A percentile compares a stretch with the other conserved stretches of the same genome.
phyloP scores from a whole-genome alignment of 2,888 invertebrate genomes.

The Beris chalybata region DNA sequence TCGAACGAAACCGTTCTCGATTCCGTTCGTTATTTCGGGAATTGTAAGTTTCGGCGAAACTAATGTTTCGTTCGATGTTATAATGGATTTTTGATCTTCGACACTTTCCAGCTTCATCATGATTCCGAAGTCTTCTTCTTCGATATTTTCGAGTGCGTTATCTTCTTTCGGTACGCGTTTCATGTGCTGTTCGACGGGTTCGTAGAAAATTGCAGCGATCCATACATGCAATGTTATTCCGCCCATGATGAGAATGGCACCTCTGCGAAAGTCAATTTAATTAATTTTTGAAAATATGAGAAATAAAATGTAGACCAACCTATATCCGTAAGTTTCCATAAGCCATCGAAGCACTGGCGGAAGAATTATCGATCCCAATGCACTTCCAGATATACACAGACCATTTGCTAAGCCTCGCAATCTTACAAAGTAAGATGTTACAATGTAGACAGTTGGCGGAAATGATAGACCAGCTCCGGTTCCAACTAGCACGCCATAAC shows the following conservation, averaged over 20 bases:
- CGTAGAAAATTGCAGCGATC: constrained; percentile 81
- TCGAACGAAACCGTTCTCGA: constrained; percentile 60
- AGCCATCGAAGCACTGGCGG: constrained; percentile 75
- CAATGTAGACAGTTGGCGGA: constrained; percentile 87
- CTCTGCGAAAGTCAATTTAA: constrained; percentile 59
- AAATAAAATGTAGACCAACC: constrained; percentile 56
- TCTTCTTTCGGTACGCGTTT: constrained; percentile 61
- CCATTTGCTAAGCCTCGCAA: constrained; percentile 82
- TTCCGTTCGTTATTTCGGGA: constrained; percentile 42
- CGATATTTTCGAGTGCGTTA: constrained; percentile 49
- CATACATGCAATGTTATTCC: constrained; percentile 81
- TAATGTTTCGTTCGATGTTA: constrained; percentile 19
- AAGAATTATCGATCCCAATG: constrained; percentile 81
- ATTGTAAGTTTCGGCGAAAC: constrained; percentile 42
- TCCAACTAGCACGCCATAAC: constrained; percentile 81
- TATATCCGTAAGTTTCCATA: constrained; percentile 73
- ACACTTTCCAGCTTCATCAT: constrained; percentile 52
- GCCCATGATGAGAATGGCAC: constrained; percentile 78
- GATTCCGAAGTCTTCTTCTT: constrained; percentile 55
- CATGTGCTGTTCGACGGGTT: constrained; percentile 81
- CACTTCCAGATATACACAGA: constrained; percentile 85
- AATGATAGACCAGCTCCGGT: constrained; percentile 83
- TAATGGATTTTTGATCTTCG: constrained; percentile 37
- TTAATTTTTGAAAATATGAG: constrained; percentile 35
- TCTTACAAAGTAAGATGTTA: constrained; percentile 81